These are phyloP conservation scores for Aporophyla nigra DNA, from an alignment of 2,888 invertebrate species.

Conservation along the genomic window DNA sequence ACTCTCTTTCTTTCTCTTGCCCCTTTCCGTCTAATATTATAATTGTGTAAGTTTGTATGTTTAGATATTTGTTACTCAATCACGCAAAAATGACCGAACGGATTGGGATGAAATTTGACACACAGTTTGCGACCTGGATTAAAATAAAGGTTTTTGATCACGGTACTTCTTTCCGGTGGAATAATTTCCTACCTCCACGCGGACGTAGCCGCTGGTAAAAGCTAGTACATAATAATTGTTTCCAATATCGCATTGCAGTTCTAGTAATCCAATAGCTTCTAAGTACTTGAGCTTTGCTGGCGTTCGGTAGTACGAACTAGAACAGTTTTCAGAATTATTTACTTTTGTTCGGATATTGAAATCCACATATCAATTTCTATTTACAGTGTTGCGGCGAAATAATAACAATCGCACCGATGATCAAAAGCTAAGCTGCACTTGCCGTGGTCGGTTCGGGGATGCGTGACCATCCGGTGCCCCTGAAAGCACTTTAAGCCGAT, in stretches of 20 bases:
- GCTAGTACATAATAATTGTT: slow-evolving; percentile 38
- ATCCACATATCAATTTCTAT: background rate
- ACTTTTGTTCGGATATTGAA: slow-evolving; percentile 2
- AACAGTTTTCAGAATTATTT: slow-evolving; percentile 29
- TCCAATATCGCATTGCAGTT: slow-evolving; percentile 51
- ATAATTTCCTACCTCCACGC: too few species aligned
- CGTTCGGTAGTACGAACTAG: slow-evolving; percentile 30
- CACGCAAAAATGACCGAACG: too few species aligned
- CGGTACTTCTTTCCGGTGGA: too few species aligned
- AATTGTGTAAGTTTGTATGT: too few species aligned
- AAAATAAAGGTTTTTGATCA: too few species aligned
- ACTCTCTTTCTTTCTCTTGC: too few species aligned
- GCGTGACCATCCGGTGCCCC: background rate
- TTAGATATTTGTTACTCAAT: too few species aligned
- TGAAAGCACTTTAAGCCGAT: background rate
- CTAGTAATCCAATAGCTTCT: slow-evolving; percentile 44
- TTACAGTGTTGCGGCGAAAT: background rate
- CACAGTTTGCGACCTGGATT: too few species aligned
- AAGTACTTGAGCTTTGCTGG: slow-evolving; percentile 45
- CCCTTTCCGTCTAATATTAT: too few species aligned
- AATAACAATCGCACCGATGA: too few species aligned
- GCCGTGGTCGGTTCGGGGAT: background rate
- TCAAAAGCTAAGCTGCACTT: background rate
- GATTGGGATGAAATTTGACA: too few species aligned
- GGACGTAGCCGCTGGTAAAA: too few species aligned